Conservation (phyloP, 1,140 invertebrate species). For the Penaeus indicus region DNA sequence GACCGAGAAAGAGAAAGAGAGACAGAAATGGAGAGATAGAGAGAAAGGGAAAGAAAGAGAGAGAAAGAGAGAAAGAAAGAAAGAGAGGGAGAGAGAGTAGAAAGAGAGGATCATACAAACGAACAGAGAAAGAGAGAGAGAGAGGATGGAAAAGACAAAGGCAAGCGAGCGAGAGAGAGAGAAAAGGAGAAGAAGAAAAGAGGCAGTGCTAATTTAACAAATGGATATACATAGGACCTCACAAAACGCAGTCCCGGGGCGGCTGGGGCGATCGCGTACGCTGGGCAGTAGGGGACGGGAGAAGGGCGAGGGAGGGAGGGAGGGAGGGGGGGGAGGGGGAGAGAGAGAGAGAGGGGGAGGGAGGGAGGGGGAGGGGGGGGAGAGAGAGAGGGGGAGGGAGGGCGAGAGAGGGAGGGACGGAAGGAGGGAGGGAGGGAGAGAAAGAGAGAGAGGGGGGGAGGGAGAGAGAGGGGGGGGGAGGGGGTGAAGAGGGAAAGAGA, state of each 20-base stretch:
- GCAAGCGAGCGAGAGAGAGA: slow-evolving; percentile 17
- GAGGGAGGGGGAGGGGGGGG: too few species aligned
- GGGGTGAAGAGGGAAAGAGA: not conserved
- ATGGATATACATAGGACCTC: too few species aligned
- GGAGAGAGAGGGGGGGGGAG: not conserved
- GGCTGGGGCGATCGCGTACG: too few species aligned
- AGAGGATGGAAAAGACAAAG: slow-evolving; percentile 13
- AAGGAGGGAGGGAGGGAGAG: not conserved
- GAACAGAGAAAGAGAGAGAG: not conserved
- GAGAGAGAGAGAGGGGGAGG: not conserved
- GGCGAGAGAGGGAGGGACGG: not conserved
- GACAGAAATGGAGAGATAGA: not conserved
- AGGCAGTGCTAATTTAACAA: too few species aligned
- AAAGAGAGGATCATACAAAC: not conserved
- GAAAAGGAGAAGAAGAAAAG: not conserved
- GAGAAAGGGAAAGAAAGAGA: not conserved
- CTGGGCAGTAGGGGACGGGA: not conserved
- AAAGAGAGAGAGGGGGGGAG: not conserved
- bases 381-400: not conserved
- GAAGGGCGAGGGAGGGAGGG: not conserved
- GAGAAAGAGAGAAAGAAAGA: not conserved
- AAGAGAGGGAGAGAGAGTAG: not conserved
- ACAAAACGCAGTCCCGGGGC: too few species aligned
- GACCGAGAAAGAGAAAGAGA: slow-evolving; percentile 24
- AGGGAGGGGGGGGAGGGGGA: not conserved